Base-by-base conservation (phyloP, 2,113 vertebrate genomes). In the Petroica traversi region DNA sequence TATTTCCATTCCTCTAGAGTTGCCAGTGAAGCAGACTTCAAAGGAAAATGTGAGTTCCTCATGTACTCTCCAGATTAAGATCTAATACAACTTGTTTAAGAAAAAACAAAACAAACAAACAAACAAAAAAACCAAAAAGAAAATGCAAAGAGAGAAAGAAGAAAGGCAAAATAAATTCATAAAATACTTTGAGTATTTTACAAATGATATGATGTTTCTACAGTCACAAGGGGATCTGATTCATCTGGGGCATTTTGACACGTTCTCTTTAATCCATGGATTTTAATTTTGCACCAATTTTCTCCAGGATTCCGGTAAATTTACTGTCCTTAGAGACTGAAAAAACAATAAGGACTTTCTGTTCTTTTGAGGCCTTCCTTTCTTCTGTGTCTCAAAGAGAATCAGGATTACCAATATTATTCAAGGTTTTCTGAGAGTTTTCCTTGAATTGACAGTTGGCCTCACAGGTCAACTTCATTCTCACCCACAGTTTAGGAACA, bases 401-500 rank as follows among this genome's bases (percentile, higher is more conserved):
- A 92, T 38, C 29, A 13, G 20, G 33, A 85, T n/a, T 85, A 55
- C 34, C n/a, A 93, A 58, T 90, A 94, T 89, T 96, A 96, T 94
- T 36, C 40, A 95, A 85, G 40, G 62, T 89, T 96, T 96, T 95
- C 80, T 87, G 79, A 94, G 88, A 96, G 58, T 8, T 95, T 96
- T 96, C 62, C 45, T 89, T 90, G 83, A 57, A 34, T 84, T 97
- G 66, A 64, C 38, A 77, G 19, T 88, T 91, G 92, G 74, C 33
- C 88, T 95, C 83, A 80, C 17, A 88, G 78, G 68, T 92, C 77
- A 97, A 46, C n/a, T 62, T 96, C 51, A 93, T 97, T 96, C 64
- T 87, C 68, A 95, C n/a, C 19, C 57, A 80, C 24, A 92, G 54
- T 94, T 97, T 91, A 93, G 72, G 72, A 90, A 58, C 58, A 34